Evolutionary conservation across 2,888 invertebrate genomes (phyloP), one percentile per base, ranked within the genome.

Genomic region (Machimus rusticus): DNA sequence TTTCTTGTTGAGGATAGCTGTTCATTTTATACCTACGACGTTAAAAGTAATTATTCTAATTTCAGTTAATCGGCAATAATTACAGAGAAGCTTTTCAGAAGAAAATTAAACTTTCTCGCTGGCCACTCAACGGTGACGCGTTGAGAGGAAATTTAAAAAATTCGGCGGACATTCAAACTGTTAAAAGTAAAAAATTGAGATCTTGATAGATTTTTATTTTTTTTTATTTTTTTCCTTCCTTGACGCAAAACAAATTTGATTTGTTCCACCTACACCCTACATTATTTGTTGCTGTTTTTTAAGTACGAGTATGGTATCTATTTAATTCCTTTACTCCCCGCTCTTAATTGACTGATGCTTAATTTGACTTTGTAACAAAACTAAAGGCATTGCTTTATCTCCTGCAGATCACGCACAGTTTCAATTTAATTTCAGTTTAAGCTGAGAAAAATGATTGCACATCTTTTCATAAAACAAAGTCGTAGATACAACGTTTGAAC

Each of bases 111-210:
- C 55, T n/a, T 55, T 55, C 19, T 55, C 19, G 16, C 19, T 19
- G 55, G n/a, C 55, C 19, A 39, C 9, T 57, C 57, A 57, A 12
- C 66, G 28, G 12, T 8, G 9, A 4, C 66, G 28, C 12, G 66
- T 12, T 66, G 8, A 28, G 12, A 9, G 66, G 66, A 28, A 66
- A 66, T 66, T 66, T 66, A 5, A 3, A 12, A 66, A 66, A 23
- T 66, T 28, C 23, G 28, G 28, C 66, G 28, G 23, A 23, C 9
- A 66, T 28, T 66, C 28, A 9, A 19, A 66, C 23, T 19, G 19
- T 23, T 46, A 66, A 66, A 66, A 66, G 12, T 23, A 37, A 82
- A 66, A 82, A 66, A 82, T 82, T 82, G 82, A 82, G 82, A 82
- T 82, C 82, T 82, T 66, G 34, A 31, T 34, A 37, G 28, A 66